These are phyloP conservation scores for Empis livida DNA, from an alignment of 2,888 invertebrate genomes.

Conservation along the genomic window DNA sequence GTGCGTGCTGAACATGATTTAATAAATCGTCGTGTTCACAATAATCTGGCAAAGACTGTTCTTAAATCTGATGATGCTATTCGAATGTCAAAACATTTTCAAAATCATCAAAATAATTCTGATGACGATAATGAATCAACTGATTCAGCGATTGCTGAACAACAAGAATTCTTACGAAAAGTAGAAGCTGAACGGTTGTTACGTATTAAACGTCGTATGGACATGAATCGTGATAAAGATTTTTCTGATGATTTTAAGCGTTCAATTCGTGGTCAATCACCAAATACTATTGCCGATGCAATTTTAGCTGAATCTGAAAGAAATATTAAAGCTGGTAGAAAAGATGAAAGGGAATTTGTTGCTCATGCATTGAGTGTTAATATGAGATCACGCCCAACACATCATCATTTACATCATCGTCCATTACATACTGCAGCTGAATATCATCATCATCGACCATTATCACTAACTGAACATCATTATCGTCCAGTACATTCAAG, in stretches of 20 bases:
- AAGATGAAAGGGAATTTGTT: conserved; percentile 27
- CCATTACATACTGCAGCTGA: neutral
- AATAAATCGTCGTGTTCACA: conserved; percentile 40
- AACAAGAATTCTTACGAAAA: conserved; percentile 21
- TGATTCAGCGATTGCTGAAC: conserved; percentile 15
- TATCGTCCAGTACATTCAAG: conserved; percentile 26
- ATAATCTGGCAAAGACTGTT: conserved; percentile 38
- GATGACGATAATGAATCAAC: conserved; percentile 35
- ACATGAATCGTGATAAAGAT: conserved; percentile 39
- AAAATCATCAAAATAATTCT: conserved; percentile 36
- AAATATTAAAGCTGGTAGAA: conserved; percentile 29
- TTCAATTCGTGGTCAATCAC: conserved; percentile 57
- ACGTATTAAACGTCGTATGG: conserved; percentile 25
- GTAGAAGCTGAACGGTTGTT: neutral
- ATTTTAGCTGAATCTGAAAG: conserved; percentile 45
- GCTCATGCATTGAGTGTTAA: conserved; percentile 19
- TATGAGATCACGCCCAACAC: conserved; percentile 12
- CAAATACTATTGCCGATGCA: conserved; percentile 57
- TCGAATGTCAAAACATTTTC: conserved; percentile 36
- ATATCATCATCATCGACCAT: neutral
- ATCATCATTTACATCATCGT: neutral
- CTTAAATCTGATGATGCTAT: conserved; percentile 42
- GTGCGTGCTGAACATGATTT: conserved; percentile 60
- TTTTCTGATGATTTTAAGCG: conserved; percentile 39
- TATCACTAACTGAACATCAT: conserved; percentile 21